phyloP scores from a whole-genome alignment of 2,888 invertebrate species.

The Herminia tarsipennalis region DNA sequence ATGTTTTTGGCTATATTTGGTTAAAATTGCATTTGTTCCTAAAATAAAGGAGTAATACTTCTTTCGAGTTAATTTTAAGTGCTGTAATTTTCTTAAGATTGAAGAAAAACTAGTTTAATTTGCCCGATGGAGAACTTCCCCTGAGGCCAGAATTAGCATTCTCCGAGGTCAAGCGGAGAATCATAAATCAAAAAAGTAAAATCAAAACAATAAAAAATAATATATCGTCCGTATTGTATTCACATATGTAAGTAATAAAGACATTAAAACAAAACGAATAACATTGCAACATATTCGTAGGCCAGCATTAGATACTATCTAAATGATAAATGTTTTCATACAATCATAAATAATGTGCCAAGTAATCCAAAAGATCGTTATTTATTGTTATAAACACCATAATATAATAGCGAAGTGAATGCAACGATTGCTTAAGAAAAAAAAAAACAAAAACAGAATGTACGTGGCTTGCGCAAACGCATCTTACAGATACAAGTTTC shows the following conservation, averaged over 20 bases:
- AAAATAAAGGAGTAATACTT: too few species aligned
- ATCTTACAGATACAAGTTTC: slow-evolving; percentile 40
- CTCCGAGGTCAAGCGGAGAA: too few species aligned
- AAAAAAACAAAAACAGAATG: slow-evolving; percentile 46
- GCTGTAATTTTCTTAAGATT: too few species aligned
- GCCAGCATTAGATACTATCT: slow-evolving; percentile 39
- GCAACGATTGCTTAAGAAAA: slow-evolving; percentile 52
- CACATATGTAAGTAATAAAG: slow-evolving; percentile 12
- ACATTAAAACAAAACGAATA: slow-evolving; percentile 25
- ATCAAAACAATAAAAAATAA: too few species aligned
- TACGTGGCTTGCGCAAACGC: slow-evolving; percentile 53
- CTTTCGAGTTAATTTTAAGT: too few species aligned
- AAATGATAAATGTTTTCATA: slow-evolving; percentile 42
- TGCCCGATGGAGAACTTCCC: too few species aligned
- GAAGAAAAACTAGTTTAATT: too few species aligned
- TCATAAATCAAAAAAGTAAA: too few species aligned
- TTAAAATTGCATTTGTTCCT: too few species aligned
- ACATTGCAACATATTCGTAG: slow-evolving; percentile 37
- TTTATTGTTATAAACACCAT: slow-evolving; percentile 30
- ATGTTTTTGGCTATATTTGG: too few species aligned
- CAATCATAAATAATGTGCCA: slow-evolving; percentile 39
- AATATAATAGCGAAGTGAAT: slow-evolving; percentile 49
- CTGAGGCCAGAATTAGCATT: too few species aligned
- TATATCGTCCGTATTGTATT: too few species aligned
- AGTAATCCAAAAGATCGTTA: slow-evolving; percentile 43